Conservation (phyloP, 2,113 vertebrate species). For the Salvator merianae region DNA sequence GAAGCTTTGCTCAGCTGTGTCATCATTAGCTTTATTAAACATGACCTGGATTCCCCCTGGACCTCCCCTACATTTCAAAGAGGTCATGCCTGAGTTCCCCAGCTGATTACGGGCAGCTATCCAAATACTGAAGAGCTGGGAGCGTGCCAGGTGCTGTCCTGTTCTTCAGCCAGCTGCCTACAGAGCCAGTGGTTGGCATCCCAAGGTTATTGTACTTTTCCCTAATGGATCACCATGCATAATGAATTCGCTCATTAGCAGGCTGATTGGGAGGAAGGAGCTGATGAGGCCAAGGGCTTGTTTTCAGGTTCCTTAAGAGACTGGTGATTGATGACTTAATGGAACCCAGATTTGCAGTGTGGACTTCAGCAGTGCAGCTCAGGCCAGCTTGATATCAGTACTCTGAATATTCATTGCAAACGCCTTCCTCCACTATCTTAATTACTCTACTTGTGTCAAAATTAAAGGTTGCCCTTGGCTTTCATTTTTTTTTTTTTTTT, state of each 20-base stretch:
- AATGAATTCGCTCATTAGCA: conserved; percentile 57
- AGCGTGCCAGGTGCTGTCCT: not conserved
- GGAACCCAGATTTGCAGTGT: not conserved
- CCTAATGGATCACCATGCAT: conserved; percentile 49
- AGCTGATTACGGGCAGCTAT: not conserved
- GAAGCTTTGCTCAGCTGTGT: conserved; percentile 12
- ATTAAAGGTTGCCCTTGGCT: not conserved
- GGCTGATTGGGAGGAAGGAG: conserved; percentile 42
- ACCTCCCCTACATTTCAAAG: not conserved
- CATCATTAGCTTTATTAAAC: conserved; percentile 22
- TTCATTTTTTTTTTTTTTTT: not conserved
- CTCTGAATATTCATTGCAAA: no score
- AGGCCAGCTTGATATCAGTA: not conserved
- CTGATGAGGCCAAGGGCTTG: conserved; percentile 39
- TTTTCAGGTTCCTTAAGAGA: not conserved
- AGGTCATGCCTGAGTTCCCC: not conserved
- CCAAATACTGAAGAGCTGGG: not conserved
- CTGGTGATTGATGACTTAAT: conserved; percentile 21
- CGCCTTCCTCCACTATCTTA: not conserved
- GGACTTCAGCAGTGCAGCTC: not conserved
- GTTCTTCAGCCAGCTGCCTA: not conserved
- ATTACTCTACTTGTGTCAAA: not conserved
- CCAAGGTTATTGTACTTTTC: conserved; percentile 39
- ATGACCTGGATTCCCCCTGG: not conserved
- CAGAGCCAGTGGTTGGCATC: conserved; percentile 21